Percentiles rank a stretch among this genome's conserved stretches.
These are phyloP conservation scores for Dryocosmus kuriphilus DNA, from an alignment of 2,888 invertebrate genomes.

Conservation along the genomic window DNA sequence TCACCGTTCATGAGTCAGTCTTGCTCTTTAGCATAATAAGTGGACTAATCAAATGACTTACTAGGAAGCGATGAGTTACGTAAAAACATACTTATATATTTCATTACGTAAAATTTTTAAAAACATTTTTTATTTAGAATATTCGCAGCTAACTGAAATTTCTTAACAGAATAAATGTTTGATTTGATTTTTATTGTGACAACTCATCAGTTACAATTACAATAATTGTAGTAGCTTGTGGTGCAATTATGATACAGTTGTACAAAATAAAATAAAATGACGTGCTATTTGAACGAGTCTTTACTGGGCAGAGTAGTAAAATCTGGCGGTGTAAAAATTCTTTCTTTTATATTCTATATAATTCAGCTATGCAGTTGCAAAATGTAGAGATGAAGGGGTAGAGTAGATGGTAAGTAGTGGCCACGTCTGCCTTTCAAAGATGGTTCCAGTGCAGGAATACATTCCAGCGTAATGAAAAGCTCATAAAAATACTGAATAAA, in stretches of 20 bases:
- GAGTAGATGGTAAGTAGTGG: slow-evolving; percentile 60
- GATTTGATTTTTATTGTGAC: no score
- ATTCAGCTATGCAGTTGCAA: slow-evolving; percentile 51
- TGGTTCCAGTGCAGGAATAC: slow-evolving; percentile 54
- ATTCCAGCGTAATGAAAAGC: slow-evolving; percentile 71
- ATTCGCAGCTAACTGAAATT: no score
- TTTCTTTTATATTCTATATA: slow-evolving; percentile 69
- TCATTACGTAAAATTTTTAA: no score
- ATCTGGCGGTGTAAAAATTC: slow-evolving; percentile 53
- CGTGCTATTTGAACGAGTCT: no score
- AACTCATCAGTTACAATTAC: no score
- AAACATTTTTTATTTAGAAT: no score
- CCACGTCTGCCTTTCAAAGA: slow-evolving; percentile 69
- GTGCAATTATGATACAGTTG: no score
- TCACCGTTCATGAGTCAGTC: slow-evolving; percentile 2
- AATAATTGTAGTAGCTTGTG: no score
- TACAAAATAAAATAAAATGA: no score
- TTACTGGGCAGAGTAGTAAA: not conserved
- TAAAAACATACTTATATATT: not conserved
- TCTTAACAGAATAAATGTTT: no score
- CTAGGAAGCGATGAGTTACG: not conserved
- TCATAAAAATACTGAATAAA: slow-evolving; percentile 74
- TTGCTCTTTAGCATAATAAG: not conserved
- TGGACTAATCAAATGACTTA: slow-evolving; percentile 12
- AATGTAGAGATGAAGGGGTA: slow-evolving; percentile 37